These are phyloP conservation scores for Gephyroberyx darwinii DNA, from an alignment of 2,797 vertebrate genomes.

Conservation along the genomic window DNA sequence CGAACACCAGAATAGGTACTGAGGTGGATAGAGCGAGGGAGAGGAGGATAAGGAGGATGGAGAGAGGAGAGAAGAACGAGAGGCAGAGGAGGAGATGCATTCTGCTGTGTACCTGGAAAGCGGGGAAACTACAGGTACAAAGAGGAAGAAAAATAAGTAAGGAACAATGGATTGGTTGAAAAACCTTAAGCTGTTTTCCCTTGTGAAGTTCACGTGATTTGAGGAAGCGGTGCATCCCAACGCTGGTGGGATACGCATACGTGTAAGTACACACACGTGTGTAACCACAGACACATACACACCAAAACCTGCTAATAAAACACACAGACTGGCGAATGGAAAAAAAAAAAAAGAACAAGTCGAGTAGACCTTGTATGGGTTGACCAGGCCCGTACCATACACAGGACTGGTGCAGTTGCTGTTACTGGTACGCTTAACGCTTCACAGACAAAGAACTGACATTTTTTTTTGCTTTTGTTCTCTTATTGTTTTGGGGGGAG, in stretches of 20 bases:
- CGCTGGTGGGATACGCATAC: conserved; percentile 56
- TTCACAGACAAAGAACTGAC: conserved; percentile 64
- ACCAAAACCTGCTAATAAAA: conserved; percentile 69
- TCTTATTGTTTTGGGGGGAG: conserved; percentile 27
- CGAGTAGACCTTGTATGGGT: conserved; percentile 63
- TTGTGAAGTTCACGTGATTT: conserved; percentile 51
- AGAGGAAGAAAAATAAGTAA: conserved; percentile 56
- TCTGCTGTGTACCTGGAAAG: conserved; percentile 63
- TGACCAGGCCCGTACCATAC: conserved; percentile 49
- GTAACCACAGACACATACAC: conserved; percentile 69
- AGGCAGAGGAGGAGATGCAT: conserved; percentile 45
- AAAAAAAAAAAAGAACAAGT: conserved; percentile 44
- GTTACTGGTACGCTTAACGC: conserved; percentile 65
- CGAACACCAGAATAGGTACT: conserved; percentile 99
- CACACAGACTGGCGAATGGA: conserved; percentile 59
- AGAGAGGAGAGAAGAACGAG: conserved; percentile 22
- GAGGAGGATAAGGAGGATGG: conserved; percentile 25
- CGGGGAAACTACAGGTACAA: conserved; percentile 55
- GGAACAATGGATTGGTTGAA: conserved; percentile 5
- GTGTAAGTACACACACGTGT: conserved; percentile 48
- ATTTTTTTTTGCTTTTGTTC: conserved; percentile 31
- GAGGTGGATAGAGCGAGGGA: conserved; percentile 70
- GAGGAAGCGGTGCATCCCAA: conserved; percentile 47
- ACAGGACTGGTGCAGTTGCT: conserved; percentile 58
- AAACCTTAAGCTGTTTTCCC: conserved; percentile 59